phyloP scores from a whole-genome alignment of 2,797 vertebrate genomes.

The Acanthopagrus latus region DNA sequence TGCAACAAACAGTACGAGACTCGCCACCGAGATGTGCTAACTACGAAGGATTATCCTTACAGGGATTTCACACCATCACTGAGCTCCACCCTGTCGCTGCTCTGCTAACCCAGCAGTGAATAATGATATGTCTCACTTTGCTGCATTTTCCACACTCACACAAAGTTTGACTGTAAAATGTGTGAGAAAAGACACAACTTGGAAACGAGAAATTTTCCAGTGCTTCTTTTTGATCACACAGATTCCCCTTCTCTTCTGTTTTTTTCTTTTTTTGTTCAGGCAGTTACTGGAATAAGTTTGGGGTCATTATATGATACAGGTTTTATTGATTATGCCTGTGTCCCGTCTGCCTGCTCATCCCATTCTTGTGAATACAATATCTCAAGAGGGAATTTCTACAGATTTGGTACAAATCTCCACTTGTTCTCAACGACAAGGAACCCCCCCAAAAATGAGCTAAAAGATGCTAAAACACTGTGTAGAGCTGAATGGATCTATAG shows the following conservation, averaged over 20 bases:
- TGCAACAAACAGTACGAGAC: slow-evolving; percentile 9
- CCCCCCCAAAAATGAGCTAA: too few species aligned
- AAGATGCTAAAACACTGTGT: too few species aligned
- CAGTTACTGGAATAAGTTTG: slow-evolving; percentile 12
- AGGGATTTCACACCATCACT: slow-evolving; percentile 38
- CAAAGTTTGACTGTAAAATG: slow-evolving; percentile 14
- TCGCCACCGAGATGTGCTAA: slow-evolving; percentile 28
- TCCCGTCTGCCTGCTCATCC: too few species aligned
- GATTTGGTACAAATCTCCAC: too few species aligned
- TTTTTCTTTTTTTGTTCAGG: neutral
- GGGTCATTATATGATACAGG: slow-evolving; percentile 1
- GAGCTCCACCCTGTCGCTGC: slow-evolving; percentile 21
- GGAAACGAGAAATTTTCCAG: slow-evolving; percentile 14
- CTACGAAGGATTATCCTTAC: slow-evolving; percentile 43
- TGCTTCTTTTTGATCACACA: neutral
- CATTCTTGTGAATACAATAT: too few species aligned
- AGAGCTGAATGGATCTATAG: too few species aligned
- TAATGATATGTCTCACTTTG: slow-evolving; percentile 44
- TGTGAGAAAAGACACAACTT: slow-evolving; percentile 5
- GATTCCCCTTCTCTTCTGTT: neutral
- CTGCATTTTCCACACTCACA: slow-evolving; percentile 12
- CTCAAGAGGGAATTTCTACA: too few species aligned
- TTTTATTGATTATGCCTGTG: neutral
- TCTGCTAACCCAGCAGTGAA: slow-evolving; percentile 30
- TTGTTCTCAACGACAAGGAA: too few species aligned